Evolutionary conservation across 1,140 invertebrate genomes (phyloP), one percentile per base, ranked within the genome.

Genomic region (Liolophura sinensis): DNA sequence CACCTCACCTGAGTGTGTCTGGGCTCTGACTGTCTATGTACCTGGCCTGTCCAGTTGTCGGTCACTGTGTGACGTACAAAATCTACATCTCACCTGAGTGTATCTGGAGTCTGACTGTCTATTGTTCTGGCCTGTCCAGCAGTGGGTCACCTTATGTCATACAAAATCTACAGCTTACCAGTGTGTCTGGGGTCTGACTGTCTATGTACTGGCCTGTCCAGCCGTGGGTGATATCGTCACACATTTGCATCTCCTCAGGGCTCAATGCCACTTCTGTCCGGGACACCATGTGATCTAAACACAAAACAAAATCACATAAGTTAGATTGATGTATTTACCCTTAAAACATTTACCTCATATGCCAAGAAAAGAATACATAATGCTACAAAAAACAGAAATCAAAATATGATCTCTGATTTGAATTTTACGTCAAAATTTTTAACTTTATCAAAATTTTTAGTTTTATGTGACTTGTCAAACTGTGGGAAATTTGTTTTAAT

Each of bases 221-320:
- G 49, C 68, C 61, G 48, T 58, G 27, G 40, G 62, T 56, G 0
- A 52, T 25, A 47, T 73, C 65, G 11, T 79, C 75, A 73, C 80
- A 84, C 76, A 85, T 84, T 14, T 80, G 68, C 50, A 81, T 72
- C 73, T 85, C 81, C 62, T 82, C 76, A 25, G 73, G 68, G 58
- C 73, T 75, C 24, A 85, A 61, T 16, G 62, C 69, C 46, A 85
- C 71, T 68, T 86, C 75, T 55, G 74, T 79, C 61, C 78, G 72
- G 15, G 81, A 72, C 46, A 79, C 67, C 12, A 73, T 65, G 57
- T 84, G 75, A 68, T 82, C 82, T 82, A 69, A 52, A 74, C 73
- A 52, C 61, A 52, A 65, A 47, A 62, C 67, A 24, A 46, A 61
- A n/a, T 56, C 60, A 59, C 31, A 62, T 47, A 68, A 62, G 40